These are phyloP conservation scores for Rhinella marina DNA, from an alignment of 2,797 vertebrate genomes.

Conservation along the genomic window DNA sequence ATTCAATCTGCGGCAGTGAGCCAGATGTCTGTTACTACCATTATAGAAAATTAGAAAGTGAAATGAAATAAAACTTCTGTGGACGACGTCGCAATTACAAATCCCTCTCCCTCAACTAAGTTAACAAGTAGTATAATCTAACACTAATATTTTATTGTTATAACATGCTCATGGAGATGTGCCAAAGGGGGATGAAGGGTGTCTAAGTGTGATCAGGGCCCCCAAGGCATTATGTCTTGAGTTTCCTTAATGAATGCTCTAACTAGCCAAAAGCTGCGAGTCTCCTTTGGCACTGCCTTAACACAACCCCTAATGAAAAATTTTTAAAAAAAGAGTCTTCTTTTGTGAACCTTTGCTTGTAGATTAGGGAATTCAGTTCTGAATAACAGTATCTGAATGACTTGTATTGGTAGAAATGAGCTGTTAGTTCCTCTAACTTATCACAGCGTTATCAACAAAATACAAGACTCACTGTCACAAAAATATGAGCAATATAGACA, in stretches of 20 bases:
- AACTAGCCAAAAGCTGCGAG: too few relatives aligned
- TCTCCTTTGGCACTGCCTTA: too few relatives aligned
- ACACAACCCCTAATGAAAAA: background rate
- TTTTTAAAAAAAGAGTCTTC: background rate
- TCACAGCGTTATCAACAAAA: too few relatives aligned
- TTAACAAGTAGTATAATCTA: background rate
- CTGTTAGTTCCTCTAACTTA: too few relatives aligned
- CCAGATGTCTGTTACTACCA: slow-evolving; percentile 50
- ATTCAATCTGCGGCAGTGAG: slow-evolving; percentile 48
- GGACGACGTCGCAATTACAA: background rate
- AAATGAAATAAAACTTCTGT: slow-evolving; percentile 33
- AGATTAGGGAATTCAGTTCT: background rate
- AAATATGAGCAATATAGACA: too few relatives aligned
- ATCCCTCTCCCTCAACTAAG: background rate
- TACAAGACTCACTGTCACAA: too few relatives aligned
- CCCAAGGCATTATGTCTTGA: too few relatives aligned
- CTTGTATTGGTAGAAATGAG: too few relatives aligned
- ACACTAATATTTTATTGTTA: background rate
- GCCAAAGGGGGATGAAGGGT: too few relatives aligned
- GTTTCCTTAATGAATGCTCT: too few relatives aligned
- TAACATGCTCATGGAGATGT: background rate
- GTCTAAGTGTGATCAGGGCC: too few relatives aligned
- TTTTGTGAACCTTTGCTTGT: background rate
- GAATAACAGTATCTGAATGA: background rate
- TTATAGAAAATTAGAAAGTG: slow-evolving; percentile 44